Percentiles rank a stretch among this genome's conserved stretches.
Evolutionary conservation across 2,888 invertebrate species (phyloP).

Genomic region (Pemphredon lugubris): DNA sequence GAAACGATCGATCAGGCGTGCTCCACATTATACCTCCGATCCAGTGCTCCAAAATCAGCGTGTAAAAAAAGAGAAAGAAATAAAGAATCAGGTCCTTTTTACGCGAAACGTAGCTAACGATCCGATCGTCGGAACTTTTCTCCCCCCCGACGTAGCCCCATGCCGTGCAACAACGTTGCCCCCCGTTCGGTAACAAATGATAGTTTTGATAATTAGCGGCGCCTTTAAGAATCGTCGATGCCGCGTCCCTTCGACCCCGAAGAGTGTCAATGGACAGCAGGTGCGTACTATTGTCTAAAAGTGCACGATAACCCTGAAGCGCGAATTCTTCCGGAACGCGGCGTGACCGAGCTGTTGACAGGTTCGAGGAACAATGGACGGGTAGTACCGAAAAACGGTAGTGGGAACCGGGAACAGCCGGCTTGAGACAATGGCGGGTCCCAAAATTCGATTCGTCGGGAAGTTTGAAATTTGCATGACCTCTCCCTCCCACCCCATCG

Average conservation of each 20-base stretch:
- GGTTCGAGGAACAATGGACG: conserved; percentile 65
- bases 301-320: conserved; percentile 70
- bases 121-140: background rate
- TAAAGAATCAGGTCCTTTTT: conserved; percentile 15
- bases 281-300: conserved; percentile 69
- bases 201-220: conserved; percentile 79
- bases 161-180: conserved; percentile 35
- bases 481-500: no score
- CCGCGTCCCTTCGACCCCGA: conserved; percentile 29
- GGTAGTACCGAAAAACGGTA: conserved; percentile 47
- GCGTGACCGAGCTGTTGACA: conserved; percentile 69
- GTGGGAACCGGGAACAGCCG: background rate
- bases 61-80: background rate
- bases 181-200: conserved; percentile 74
- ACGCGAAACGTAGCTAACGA: conserved; percentile 41
- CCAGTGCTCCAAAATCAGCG: no score
- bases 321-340: conserved; percentile 61
- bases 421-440: conserved; percentile 63
- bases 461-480: conserved; percentile 38
- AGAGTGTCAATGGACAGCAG: conserved; percentile 67
- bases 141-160: conserved; percentile 39
- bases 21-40: no score
- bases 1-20: no score
- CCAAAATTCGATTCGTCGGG: conserved; percentile 62
- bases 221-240: conserved; percentile 57